Base-by-base conservation (phyloP, 2,888 invertebrate genomes). In the Andrena bucephala region DNA sequence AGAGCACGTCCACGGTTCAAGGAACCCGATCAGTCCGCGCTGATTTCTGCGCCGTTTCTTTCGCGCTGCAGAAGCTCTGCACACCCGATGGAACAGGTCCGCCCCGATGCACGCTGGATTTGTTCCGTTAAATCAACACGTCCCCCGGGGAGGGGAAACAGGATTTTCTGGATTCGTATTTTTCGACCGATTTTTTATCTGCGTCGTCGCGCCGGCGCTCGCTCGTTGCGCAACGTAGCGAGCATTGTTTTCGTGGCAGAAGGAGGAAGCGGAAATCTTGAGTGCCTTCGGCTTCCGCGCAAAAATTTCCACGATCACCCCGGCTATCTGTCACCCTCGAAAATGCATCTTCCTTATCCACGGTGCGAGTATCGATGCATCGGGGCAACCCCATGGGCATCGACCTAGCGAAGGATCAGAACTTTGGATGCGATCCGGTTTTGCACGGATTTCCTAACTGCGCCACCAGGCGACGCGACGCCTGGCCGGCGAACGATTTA, bases 1-100 rank as follows among this genome's bases (percentile, higher is more conserved):
- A 79, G 82, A 63, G 76, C 75, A 69, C 81, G 81, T 81, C 66
- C 68, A 67, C 81, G 81, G 87, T 88, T 88, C 87, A 87, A 87
- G 85, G 86, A 88, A 88, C 88, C 76, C 83, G 75, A 82, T 74
- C 77, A 76, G 57, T 57, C 81, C 69, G 78, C 72, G 66, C 71
- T 70, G 76, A 84, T 88, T 86, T 88, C 86, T 84, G 70, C 82
- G 76, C 79, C 82, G 83, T 82, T 84, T 70, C 77, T 74, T 72
- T 60, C 73, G 84, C 81, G 81, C 73, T 74, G 77, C 70, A 77
- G 62, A 10, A 57, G 59, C 65, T 42, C 42, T 2, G 48, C 36
- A 57, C 57, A 24, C 52, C 36, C 54, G 72, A 67, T 59, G 63
- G 80, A 82, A 76, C 82, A 69, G 82, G 72, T 82, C 72, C 82